Percentiles rank a stretch among this genome's conserved stretches.
Conservation (phyloP, 2,888 invertebrate genomes). For the Hyposoter didymator region DNA sequence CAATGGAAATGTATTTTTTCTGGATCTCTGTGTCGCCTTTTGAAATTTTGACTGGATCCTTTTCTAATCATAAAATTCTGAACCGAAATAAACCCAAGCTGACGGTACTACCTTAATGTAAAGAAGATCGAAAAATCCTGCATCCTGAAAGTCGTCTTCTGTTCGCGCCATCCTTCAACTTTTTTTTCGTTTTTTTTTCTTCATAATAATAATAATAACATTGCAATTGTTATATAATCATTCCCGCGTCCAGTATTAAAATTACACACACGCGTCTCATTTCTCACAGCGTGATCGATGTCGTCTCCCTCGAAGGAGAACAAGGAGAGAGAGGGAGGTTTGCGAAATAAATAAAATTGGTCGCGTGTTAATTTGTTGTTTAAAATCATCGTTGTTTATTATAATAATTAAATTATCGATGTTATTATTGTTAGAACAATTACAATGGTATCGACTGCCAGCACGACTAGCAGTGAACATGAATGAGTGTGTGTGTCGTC, state of each 20-base stretch:
- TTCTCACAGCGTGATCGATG: slow-evolving; percentile 51
- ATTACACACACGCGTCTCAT: slow-evolving; percentile 57
- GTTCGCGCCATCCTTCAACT: slow-evolving; percentile 59
- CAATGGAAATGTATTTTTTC: too few relatives aligned
- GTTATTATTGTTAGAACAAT: slow-evolving; percentile 48
- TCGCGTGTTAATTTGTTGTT: slow-evolving; percentile 51
- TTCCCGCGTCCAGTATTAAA: slow-evolving; percentile 68
- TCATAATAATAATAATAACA: slow-evolving; percentile 33
- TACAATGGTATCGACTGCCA: slow-evolving; percentile 59
- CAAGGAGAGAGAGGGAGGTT: slow-evolving; percentile 13
- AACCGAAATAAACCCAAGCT: too few relatives aligned
- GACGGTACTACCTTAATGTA: too few relatives aligned
- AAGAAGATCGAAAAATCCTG: slow-evolving; percentile 11
- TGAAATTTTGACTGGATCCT: too few relatives aligned
- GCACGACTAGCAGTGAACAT: slow-evolving; percentile 45
- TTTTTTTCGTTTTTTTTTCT: slow-evolving; percentile 39
- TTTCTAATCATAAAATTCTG: too few relatives aligned
- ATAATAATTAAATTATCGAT: slow-evolving; percentile 43
- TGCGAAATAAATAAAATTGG: slow-evolving; percentile 51
- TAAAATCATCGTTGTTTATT: slow-evolving; percentile 56
- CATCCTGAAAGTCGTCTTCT: slow-evolving; percentile 29
- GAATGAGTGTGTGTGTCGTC: slow-evolving; percentile 29
- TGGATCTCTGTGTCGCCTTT: too few relatives aligned
- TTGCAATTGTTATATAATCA: slow-evolving; percentile 60
- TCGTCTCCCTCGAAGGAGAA: slow-evolving; percentile 5